Base-by-base conservation (phyloP, 2,113 vertebrate genomes). In the Apodemus sylvaticus region DNA sequence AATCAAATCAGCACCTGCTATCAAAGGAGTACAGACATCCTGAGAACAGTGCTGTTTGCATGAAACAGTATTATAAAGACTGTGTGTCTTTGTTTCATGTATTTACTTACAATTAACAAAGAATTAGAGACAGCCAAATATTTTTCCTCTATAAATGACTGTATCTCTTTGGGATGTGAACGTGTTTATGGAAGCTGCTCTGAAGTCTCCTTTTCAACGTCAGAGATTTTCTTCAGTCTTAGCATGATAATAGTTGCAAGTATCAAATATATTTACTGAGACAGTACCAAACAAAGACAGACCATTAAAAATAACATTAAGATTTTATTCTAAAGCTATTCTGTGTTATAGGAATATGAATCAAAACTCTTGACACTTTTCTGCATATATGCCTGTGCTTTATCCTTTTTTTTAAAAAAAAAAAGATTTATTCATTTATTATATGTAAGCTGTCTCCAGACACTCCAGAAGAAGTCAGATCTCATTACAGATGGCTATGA, bases 1-100 rank as follows among this genome's bases (percentile, higher is more conserved):
- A 89, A 78, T 90, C 60, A 87, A 91, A 73, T 86, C 13, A 88
- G 79, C 6, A 17, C 22, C 42, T 89, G 45, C 89, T 92, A 96
- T 89, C 93, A 7, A 13, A 51, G 45, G 79, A 58, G 20, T 79
- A 22, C 62, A 51, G 53, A 83, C 76, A 81, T 90, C 20, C 93
- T 82, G 64, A 95, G 71, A 71, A 51, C 42, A 89, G 48, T 70
- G 7, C 53, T 90, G 36, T 42, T 85, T 88, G 31, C 12, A 58
- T 86, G 39, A 90, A 10, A 89, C 76, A 29, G 12, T 31, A 76
- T 36, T 17, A 39, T 68, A 86, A 77, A n/a, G 53, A 3, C 5
- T 48, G 83, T 88, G 17, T 22, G 70, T 94, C 31, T 94, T 26
- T 88, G 9, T 62, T 62, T 36, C 92, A 85, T 0, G 34, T 24